phyloP scores from a whole-genome alignment of 2,113 vertebrate genomes.

The Sialia sialis region DNA sequence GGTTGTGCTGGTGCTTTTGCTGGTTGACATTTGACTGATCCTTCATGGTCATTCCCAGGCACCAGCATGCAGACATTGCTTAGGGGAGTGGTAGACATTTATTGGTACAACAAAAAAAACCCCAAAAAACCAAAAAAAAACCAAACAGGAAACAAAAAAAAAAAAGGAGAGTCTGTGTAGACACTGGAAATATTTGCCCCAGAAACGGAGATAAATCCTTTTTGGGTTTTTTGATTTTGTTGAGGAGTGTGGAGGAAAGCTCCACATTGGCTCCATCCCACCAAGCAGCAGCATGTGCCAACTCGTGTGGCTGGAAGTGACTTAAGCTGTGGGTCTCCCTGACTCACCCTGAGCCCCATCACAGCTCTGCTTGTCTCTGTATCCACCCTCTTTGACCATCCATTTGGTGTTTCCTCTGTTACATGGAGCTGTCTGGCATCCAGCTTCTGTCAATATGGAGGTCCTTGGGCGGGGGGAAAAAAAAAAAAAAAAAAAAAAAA shows the following conservation, averaged over 20 bases:
- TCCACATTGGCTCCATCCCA: background rate
- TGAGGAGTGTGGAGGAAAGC: background rate
- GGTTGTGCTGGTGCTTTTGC: background rate
- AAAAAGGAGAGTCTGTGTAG: rapidly evolving
- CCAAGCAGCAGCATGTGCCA: background rate
- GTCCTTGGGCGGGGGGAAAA: background rate
- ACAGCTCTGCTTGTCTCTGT: background rate
- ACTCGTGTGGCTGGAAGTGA: background rate
- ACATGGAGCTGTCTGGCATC: rapidly evolving
- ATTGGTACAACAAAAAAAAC: background rate
- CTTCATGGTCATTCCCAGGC: rapidly evolving
- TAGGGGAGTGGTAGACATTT: background rate
- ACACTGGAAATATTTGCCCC: background rate
- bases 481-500: background rate
- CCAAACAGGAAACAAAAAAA: background rate
- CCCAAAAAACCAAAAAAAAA: no score
- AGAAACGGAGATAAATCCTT: background rate
- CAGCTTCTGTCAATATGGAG: background rate
- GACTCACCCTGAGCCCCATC: background rate
- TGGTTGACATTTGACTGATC: background rate
- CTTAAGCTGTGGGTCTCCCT: background rate
- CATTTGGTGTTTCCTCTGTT: background rate
- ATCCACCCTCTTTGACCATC: background rate
- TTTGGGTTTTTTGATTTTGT: background rate
- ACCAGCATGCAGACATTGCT: background rate